Conservation (phyloP, 2,113 vertebrate genomes). For the Chaetodon trifascialis region DNA sequence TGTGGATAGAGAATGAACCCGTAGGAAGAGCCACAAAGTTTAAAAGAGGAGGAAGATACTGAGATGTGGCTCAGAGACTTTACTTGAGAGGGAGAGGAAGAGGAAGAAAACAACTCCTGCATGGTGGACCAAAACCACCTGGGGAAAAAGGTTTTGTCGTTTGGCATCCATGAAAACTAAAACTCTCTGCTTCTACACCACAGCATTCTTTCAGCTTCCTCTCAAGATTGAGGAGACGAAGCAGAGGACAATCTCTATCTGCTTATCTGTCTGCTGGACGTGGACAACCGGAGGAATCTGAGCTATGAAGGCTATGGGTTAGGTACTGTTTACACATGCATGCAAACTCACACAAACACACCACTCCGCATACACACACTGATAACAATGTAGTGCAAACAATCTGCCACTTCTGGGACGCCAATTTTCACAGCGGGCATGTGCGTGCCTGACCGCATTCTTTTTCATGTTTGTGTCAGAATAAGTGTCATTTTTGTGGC, state of each 20-base stretch:
- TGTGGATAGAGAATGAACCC: conserved; percentile 10
- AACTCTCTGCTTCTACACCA: conserved; percentile 16
- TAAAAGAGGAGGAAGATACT: conserved; percentile 18
- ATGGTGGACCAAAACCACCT: conserved; percentile 4
- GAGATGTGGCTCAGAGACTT: neutral
- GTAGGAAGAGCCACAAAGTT: conserved; percentile 26
- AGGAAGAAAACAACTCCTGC: conserved; percentile 20
- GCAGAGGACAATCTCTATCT: conserved; percentile 36
- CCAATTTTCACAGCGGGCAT: conserved; percentile 59
- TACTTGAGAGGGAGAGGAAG: conserved; percentile 13
- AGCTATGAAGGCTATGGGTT: conserved; percentile 67
- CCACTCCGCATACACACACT: conserved; percentile 26
- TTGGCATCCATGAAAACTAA: conserved; percentile 13
- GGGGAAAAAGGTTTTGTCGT: neutral
- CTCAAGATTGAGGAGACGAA: conserved; percentile 23
- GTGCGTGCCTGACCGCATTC: conserved; percentile 66
- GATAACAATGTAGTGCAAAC: conserved; percentile 66
- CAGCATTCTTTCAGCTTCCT: conserved; percentile 52
- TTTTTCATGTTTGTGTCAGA: conserved; percentile 62
- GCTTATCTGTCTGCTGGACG: conserved; percentile 60
- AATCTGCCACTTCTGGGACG: conserved; percentile 29
- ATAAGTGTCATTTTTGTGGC: conserved; percentile 66
- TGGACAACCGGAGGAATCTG: conserved; percentile 56
- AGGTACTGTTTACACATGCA: conserved; percentile 64
- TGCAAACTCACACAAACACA: conserved; percentile 43